Evolutionary conservation across 1,140 invertebrate species (phyloP).

Genomic region (Goniozus legneri): DNA sequence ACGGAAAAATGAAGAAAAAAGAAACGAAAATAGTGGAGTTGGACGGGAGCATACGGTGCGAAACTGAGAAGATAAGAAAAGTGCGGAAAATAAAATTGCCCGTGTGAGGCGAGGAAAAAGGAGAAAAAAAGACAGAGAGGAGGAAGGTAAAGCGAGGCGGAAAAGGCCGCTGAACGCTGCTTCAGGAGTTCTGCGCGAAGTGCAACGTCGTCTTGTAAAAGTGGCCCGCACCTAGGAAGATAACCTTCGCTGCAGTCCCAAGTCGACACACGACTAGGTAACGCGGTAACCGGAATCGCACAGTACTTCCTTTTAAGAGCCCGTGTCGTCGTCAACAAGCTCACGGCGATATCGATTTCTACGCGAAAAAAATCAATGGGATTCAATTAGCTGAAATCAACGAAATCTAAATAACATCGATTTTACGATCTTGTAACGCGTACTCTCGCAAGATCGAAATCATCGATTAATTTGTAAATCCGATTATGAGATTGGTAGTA

Average conservation of each 20-base stretch:
- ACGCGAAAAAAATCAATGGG: no score
- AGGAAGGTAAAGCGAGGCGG: background rate
- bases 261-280: conserved; percentile 20
- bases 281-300: conserved; percentile 26
- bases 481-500: no score
- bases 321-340: no score
- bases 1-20: conserved; percentile 8
- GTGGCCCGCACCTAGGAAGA: conserved; percentile 14
- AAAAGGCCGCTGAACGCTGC: conserved; percentile 1
- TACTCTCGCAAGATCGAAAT: no score
- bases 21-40: no score
- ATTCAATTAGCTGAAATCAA: no score
- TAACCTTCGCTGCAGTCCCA: conserved; percentile 17
- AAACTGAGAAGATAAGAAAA: background rate
- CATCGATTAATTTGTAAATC: no score
- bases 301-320: no score
- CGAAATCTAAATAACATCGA: no score
- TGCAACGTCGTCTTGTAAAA: conserved; percentile 15
- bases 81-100: no score
- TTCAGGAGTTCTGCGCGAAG: conserved; percentile 11
- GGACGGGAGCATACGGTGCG: background rate
- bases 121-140: background rate
- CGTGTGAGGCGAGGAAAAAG: background rate
- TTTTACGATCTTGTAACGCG: no score
- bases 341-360: no score